Percentiles rank a stretch among this genome's conserved stretches.
phyloP scores from a whole-genome alignment of 2,888 invertebrate genomes.

The Lasiommata megera region DNA sequence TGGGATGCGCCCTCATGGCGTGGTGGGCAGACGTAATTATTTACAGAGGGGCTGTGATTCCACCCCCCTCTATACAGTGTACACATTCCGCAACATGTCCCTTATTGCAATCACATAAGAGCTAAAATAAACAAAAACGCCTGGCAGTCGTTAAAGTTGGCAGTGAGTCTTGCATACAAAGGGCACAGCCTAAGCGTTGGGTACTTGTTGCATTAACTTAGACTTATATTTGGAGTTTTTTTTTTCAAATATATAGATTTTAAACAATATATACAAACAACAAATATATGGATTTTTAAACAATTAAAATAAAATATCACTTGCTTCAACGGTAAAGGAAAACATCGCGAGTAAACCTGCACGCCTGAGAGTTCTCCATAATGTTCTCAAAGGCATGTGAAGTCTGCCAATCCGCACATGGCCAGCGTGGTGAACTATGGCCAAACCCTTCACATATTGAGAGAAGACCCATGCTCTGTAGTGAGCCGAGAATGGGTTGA shows the following conservation, averaged over 20 bases:
- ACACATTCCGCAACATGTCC: constrained; percentile 34
- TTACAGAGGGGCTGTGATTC: constrained; percentile 69
- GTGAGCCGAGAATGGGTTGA: no score
- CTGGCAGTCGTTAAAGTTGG: constrained; percentile 19
- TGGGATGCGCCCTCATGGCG: constrained; percentile 52
- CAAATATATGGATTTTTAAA: no score
- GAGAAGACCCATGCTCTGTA: no score
- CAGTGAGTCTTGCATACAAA: constrained; percentile 11
- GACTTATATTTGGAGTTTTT: constrained; percentile 3
- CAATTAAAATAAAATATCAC: no score
- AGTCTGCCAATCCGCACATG: no score
- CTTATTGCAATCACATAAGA: constrained; percentile 23
- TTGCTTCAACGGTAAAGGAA: no score
- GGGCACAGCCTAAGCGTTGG: constrained; percentile 28
- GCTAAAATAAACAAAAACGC: constrained; percentile 16
- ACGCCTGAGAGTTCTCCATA: no score
- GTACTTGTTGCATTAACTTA: constrained; percentile 32
- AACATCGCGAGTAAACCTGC: no score
- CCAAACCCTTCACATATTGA: no score
- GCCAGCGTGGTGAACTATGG: no score
- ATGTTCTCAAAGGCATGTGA: no score
- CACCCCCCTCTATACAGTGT: constrained; percentile 41
- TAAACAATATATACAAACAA: no score
- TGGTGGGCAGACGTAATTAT: constrained; percentile 64
- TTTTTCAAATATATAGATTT: constrained; percentile 5